Evolutionary conservation across 92 coral and sea anemone genomes (phyloP).

Genomic region (Montipora capitata): DNA sequence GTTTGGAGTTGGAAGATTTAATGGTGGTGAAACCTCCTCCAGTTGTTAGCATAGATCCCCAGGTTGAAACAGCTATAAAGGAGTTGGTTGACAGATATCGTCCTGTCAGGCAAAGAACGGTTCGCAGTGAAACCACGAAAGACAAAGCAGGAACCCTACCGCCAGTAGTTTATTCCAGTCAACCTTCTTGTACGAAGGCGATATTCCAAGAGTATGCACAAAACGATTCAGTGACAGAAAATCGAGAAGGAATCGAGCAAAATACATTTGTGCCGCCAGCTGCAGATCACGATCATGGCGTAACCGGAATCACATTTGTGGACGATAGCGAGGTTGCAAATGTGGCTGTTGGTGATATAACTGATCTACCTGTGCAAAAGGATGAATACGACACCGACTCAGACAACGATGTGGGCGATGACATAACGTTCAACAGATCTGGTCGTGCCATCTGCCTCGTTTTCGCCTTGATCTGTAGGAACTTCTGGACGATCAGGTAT

Average conservation of each 20-base stretch:
- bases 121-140: slow-evolving; percentile 68
- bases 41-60: slow-evolving; percentile 25
- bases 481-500: too few relatives aligned
- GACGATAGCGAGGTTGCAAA: slow-evolving; percentile 24
- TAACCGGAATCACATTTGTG: slow-evolving; percentile 41
- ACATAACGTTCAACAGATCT: too few relatives aligned
- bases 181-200: slow-evolving; percentile 48
- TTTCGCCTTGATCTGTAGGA: too few relatives aligned
- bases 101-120: slow-evolving; percentile 60
- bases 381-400: slow-evolving; percentile 32
- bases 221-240: background rate
- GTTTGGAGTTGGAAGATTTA: slow-evolving; percentile 35
- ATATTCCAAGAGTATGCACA: slow-evolving; percentile 24
- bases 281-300: slow-evolving; percentile 23
- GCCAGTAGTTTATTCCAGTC: slow-evolving; percentile 67
- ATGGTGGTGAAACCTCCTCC: slow-evolving; percentile 37
- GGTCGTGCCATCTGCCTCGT: too few relatives aligned
- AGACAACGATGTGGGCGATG: too few relatives aligned
- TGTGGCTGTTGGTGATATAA: slow-evolving; percentile 11
- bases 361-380: slow-evolving; percentile 23
- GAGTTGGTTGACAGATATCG: slow-evolving; percentile 70
- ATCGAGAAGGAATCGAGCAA: too few relatives aligned
- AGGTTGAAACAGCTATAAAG: slow-evolving; percentile 43
- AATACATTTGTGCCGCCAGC: too few relatives aligned
- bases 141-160: slow-evolving; percentile 56